Base-by-base conservation (phyloP, 2,888 invertebrate genomes). In the Dichetophora obliterata region DNA sequence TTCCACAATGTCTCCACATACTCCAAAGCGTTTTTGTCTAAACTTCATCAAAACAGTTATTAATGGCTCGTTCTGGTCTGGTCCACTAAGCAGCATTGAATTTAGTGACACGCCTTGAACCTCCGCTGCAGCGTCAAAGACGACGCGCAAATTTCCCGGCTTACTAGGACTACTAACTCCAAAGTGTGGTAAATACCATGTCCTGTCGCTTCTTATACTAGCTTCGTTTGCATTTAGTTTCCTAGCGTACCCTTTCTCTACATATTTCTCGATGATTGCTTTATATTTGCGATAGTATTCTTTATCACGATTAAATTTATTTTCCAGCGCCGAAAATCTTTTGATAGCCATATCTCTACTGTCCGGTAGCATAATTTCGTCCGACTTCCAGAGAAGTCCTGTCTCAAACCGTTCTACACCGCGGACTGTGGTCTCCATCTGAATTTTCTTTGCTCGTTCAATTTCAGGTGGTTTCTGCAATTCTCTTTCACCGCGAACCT, bases 1-100 rank as follows among this genome's bases (percentile, higher is more conserved):
- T 50, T 88, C 85, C 8, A 78, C 81, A 0, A 87, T 84, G 69
- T 87, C 86, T 0, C 81, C 85, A 6, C 69, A 82, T 4, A 86
- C 72, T 0, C 83, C 86, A 0, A 85, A 70, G 0, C 61, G 72
- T 27, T 8, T 70, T 71, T 82, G 80, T 24, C 85, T 70, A 63
- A 85, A 86, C 11, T 84, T 82, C 78, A 86, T 80, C 4, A 86
- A 34, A 0, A 85, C 81, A 0, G 82, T 83, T 0, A 80, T 50
- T 14, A 86, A 57, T 1, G 83, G 80, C 24, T 82, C 76, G 0
- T 83, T 74, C 1, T 83, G 61, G 52, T 86, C 85, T 0, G 85
- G 83, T 1, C 86, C 84, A 3, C 74, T 72, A 2, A 84, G 61
- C n/a, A 86, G 65, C 4, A 66, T 22, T 16, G 82, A 81, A 37